phyloP scores from a whole-genome alignment of 2,797 vertebrate species.

The Dallia pectoralis region DNA sequence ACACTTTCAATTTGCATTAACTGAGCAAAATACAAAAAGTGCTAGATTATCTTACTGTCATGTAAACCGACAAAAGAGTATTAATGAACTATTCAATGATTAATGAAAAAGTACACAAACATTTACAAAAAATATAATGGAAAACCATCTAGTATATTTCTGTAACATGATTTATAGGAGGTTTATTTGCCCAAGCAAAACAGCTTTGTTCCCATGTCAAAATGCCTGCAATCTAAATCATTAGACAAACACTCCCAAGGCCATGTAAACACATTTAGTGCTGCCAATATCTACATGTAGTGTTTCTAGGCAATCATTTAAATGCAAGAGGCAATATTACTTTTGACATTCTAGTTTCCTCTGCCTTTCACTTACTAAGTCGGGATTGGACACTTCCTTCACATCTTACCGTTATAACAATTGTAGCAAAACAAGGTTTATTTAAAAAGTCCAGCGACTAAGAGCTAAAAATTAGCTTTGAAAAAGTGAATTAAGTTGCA shows the following conservation, averaged over 20 bases:
- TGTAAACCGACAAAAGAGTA: no score
- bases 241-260: constrained; percentile 71
- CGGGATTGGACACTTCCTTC: constrained; percentile 18
- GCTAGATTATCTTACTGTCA: neutral
- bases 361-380: constrained; percentile 45
- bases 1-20: neutral
- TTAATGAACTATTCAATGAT: no score
- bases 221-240: constrained; percentile 71
- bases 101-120: constrained; percentile 24
- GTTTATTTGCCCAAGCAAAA: constrained; percentile 62
- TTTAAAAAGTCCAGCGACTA: neutral
- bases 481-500: neutral
- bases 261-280: constrained; percentile 67
- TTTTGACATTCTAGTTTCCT: constrained; percentile 53
- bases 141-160: constrained; percentile 47
- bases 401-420: constrained; percentile 8
- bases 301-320: constrained; percentile 57
- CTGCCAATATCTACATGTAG: constrained; percentile 54
- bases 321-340: constrained; percentile 51
- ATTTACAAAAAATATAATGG: constrained; percentile 18
- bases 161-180: constrained; percentile 48
- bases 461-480: neutral
- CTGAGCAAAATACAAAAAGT: neutral
- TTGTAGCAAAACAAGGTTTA: neutral
- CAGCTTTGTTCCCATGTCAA: constrained; percentile 68